phyloP scores from a whole-genome alignment of 2,888 invertebrate genomes.

The Anticlea derivata region DNA sequence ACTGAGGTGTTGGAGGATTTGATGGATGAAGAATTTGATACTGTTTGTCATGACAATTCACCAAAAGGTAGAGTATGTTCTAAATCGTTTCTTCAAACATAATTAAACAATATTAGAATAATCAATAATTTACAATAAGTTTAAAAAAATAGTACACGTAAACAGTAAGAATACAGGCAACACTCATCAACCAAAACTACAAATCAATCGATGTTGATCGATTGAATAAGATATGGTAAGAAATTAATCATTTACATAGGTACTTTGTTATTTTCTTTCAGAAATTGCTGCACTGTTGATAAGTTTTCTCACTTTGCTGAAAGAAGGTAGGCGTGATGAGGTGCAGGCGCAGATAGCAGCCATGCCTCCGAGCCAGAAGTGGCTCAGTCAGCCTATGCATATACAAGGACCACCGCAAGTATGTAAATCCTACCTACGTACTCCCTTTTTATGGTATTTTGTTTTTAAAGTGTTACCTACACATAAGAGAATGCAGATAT shows the following conservation, averaged over 20 bases:
- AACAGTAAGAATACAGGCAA: no score
- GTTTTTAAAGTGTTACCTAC: no score
- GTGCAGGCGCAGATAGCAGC: constrained; percentile 82
- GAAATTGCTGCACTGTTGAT: constrained; percentile 85
- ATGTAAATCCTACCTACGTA: no score
- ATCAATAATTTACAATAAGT: no score
- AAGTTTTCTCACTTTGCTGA: constrained; percentile 81
- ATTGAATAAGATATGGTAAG: no score
- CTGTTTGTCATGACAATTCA: constrained; percentile 88
- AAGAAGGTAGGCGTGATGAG: constrained; percentile 82
- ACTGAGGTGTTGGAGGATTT: constrained; percentile 87
- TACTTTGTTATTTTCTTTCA: constrained; percentile 40
- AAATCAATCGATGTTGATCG: no score
- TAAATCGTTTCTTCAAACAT: not conserved
- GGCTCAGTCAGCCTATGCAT: constrained; percentile 80
- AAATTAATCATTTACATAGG: no score
- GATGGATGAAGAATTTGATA: constrained; percentile 89
- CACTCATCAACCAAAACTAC: no score
- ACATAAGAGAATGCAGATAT: no score
- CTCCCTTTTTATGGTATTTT: no score
- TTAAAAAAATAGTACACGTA: not conserved
- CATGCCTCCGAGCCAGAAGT: constrained; percentile 84
- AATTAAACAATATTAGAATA: not conserved
- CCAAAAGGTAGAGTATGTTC: constrained; percentile 76
- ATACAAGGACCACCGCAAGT: constrained; percentile 53